A percentile compares a stretch with the other conserved stretches of the same genome.
phyloP scores from a whole-genome alignment of 2,113 vertebrate species.

The Hyla sarda region DNA sequence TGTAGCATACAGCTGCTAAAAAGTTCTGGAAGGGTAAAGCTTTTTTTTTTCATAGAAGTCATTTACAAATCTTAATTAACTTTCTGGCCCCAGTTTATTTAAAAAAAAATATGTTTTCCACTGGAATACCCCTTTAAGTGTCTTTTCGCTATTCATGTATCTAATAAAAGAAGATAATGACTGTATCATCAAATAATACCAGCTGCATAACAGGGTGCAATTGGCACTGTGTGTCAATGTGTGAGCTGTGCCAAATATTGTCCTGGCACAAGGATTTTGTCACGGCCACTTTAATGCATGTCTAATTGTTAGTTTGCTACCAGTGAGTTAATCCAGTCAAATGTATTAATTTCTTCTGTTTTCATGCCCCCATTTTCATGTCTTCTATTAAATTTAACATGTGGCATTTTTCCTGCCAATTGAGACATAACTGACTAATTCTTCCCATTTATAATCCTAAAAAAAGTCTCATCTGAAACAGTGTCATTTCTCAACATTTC shows the following conservation, averaged over 20 bases:
- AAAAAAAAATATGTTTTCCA: no score
- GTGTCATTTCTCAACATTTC: not conserved
- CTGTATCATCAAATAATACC: not conserved
- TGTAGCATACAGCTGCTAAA: no score
- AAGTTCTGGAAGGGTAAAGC: no score
- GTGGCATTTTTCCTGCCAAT: not conserved
- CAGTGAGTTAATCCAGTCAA: not conserved
- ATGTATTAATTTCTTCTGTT: not conserved
- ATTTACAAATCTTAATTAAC: no score
- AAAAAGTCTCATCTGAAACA: not conserved
- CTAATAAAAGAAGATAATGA: not conserved
- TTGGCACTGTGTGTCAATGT: not conserved
- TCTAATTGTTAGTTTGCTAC: not conserved
- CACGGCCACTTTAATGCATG: not conserved
- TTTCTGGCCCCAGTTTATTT: no score
- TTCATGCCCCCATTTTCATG: not conserved
- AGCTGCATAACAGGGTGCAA: not conserved
- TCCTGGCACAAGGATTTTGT: not conserved
- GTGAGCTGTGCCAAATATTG: not conserved
- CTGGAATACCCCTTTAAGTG: no score
- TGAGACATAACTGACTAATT: slow-evolving; percentile 17
- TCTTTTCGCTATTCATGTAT: no score
- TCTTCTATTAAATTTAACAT: not conserved
- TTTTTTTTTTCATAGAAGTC: no score
- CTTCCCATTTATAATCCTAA: not conserved